Conservation (phyloP, 2,797 vertebrate genomes). For the Melanotaenia maccullochi region DNA sequence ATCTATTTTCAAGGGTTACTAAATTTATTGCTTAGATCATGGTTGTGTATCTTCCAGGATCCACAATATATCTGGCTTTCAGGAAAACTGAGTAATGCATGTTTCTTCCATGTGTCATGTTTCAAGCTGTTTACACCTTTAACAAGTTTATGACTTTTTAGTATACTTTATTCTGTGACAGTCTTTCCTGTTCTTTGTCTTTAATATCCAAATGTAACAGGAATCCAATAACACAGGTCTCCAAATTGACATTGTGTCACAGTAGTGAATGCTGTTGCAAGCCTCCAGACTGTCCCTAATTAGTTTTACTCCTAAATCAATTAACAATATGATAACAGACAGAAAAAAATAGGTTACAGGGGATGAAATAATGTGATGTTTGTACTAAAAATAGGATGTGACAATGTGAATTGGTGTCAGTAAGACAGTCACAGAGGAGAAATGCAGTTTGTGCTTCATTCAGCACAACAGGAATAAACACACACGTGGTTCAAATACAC, state of each 20-base stretch:
- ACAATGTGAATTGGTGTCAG: conserved; percentile 62
- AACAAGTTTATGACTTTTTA: not conserved
- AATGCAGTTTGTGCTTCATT: conserved; percentile 36
- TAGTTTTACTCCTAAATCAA: conserved; percentile 41
- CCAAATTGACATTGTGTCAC: not conserved
- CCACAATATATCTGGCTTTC: not conserved
- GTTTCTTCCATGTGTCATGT: not conserved
- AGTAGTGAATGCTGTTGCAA: conserved; percentile 8
- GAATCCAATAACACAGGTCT: conserved; percentile 3
- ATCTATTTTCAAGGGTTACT: not conserved
- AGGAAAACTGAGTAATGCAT: not conserved
- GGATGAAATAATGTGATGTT: conserved; percentile 23
- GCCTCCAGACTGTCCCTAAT: conserved; percentile 14
- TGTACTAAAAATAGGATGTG: conserved; percentile 59
- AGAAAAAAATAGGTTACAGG: conserved; percentile 37
- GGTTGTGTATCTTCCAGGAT: not conserved
- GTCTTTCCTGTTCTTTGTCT: not conserved
- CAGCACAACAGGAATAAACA: conserved; percentile 8
- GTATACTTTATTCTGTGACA: not conserved
- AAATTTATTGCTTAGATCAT: not conserved
- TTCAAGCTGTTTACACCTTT: not conserved
- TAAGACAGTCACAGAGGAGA: conserved; percentile 51
- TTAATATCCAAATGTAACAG: not conserved
- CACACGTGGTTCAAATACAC: conserved; percentile 11
- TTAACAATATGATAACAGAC: conserved; percentile 54